Evolutionary conservation across 2,888 invertebrate genomes (phyloP).

Genomic region (Dusona sp.): DNA sequence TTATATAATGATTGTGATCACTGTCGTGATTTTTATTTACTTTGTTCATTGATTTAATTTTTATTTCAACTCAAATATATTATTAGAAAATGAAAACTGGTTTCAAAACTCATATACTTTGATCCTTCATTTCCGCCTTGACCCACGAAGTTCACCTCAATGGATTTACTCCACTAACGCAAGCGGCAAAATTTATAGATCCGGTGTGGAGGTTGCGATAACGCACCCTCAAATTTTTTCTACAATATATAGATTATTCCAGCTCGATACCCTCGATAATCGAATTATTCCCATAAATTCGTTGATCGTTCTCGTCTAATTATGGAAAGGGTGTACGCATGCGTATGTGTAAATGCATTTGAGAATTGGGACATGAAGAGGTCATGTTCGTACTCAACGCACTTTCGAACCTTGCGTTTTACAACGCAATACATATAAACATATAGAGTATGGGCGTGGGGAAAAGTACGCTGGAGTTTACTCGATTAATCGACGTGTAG

Average conservation of each 20-base stretch:
- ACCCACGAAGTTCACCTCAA: background rate
- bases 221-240: slow-evolving; percentile 18
- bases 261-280: slow-evolving; percentile 26
- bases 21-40: background rate
- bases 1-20: background rate
- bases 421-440: slow-evolving; percentile 19
- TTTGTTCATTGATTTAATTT: background rate
- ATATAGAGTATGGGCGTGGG: background rate
- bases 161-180: background rate
- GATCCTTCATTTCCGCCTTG: background rate
- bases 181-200: slow-evolving; percentile 19
- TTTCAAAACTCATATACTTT: background rate
- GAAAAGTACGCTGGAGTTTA: slow-evolving; percentile 31
- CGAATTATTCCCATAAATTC: slow-evolving; percentile 46
- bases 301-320: slow-evolving; percentile 29
- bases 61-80: background rate
- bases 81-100: background rate
- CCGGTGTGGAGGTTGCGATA: slow-evolving; percentile 19
- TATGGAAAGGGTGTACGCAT: slow-evolving; percentile 17
- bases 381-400: slow-evolving; percentile 28
- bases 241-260: slow-evolving; percentile 23
- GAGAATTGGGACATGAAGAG: slow-evolving; percentile 47
- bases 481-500: slow-evolving; percentile 60
- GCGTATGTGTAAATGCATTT: slow-evolving; percentile 51
- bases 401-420: slow-evolving; percentile 23